Base-by-base conservation (phyloP, 2,113 vertebrate genomes). In the Ailuropoda melanoleuca region DNA sequence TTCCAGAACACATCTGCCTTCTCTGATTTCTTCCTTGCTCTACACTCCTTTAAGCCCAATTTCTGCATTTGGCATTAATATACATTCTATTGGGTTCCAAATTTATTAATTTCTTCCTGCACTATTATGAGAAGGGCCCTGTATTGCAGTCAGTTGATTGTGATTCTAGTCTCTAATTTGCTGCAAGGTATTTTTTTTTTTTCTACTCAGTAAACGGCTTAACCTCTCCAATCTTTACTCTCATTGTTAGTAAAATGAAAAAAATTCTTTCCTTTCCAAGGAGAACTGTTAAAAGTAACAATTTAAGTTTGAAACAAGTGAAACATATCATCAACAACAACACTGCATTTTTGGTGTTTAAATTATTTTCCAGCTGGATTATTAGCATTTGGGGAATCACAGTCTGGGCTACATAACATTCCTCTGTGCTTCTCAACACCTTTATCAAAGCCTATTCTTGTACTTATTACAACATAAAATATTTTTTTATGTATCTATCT, bases 311-410 rank as follows among this genome's bases (percentile, higher is more conserved):
- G 6, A 75, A 77, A 91, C n/a, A 81, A 95, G 83, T 74, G 66
- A 58, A 70, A 85, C 39, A 8, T 50, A 50, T 15, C 3, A 43
- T 53, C 56, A 90, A 18, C 55, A 86, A 9, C 26, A 83, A 10
- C 58, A 83, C 12, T 77, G 15, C 29, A 92, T n/a, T 96, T 77
- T 50, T 72, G 10, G 37, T 96, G 31, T 75, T 75, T 92, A 70
- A 70, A 31, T 62, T 78, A 29, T 72, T 90, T 70, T 88, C 50
- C 21, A 80, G 56, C n/a, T 72, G 24, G 5, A 77, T 83, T 68
- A 92, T 34, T 83, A 96, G 29, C 29, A 83, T 26, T 91, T 91
- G 70, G 34, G n/a, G 58, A 91, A 96, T 77, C 83, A 81, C 15
- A 60, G 37, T 68, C 34, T 34, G 29, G 2, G 72, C 24, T 56